phyloP scores from a whole-genome alignment of 1,140 invertebrate genomes.

The Solen grandis region DNA sequence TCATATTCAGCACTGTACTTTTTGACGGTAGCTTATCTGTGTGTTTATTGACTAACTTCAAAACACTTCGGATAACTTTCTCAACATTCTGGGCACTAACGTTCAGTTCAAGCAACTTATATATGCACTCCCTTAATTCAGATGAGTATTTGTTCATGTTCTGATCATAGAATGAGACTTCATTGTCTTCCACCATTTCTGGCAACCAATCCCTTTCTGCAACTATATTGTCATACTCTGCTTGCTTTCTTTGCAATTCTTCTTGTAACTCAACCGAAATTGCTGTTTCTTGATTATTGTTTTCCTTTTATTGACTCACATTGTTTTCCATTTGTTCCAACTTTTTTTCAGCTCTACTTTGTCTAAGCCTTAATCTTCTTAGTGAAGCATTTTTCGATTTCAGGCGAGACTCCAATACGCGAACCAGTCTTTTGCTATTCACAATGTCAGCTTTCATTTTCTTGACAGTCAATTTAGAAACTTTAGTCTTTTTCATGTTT shows the following conservation, averaged over 20 bases:
- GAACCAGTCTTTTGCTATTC: neutral
- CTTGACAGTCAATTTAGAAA: neutral
- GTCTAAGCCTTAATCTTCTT: slow-evolving; percentile 12
- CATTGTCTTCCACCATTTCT: neutral
- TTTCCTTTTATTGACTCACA: neutral
- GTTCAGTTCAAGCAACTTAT: slow-evolving; percentile 8
- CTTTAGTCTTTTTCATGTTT: slow-evolving; percentile 3
- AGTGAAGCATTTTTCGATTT: neutral
- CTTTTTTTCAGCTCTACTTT: neutral
- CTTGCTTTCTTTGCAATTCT: neutral
- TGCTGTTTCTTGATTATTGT: neutral
- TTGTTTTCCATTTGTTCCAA: neutral
- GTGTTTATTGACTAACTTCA: slow-evolving; percentile 12
- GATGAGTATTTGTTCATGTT: neutral
- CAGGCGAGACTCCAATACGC: neutral
- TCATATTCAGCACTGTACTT: slow-evolving; percentile 41
- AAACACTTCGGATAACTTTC: slow-evolving; percentile 7
- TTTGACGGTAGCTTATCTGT: neutral
- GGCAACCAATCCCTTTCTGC: neutral
- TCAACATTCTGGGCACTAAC: slow-evolving; percentile 23
- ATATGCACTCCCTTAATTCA: slow-evolving; percentile 37
- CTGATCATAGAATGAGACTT: neutral
- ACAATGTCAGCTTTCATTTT: neutral
- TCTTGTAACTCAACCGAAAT: neutral
- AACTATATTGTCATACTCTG: neutral